Evolutionary conservation across 2,113 vertebrate genomes (phyloP).

Genomic region (Jaculus jaculus): DNA sequence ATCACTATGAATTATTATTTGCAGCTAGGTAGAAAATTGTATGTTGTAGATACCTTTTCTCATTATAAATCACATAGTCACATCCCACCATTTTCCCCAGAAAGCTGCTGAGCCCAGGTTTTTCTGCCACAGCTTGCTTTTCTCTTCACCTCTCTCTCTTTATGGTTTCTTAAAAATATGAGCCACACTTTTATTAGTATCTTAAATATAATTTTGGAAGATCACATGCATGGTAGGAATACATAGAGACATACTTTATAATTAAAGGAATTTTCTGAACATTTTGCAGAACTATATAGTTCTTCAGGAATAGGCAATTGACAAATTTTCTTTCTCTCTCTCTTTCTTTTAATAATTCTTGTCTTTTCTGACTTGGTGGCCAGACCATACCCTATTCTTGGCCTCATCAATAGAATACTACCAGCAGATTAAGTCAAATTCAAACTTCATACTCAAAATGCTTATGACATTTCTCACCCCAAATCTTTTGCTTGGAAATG

Average conservation of each 20-base stretch:
- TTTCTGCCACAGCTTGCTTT: slow-evolving; percentile 83
- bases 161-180: slow-evolving; percentile 85
- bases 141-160: slow-evolving; percentile 73
- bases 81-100: slow-evolving; percentile 92
- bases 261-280: neutral
- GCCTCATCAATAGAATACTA: slow-evolving; percentile 83
- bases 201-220: slow-evolving; percentile 79
- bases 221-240: neutral
- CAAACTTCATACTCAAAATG: slow-evolving; percentile 77
- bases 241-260: neutral
- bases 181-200: slow-evolving; percentile 84
- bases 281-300: slow-evolving; percentile 39
- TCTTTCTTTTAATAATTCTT: slow-evolving; percentile 76
- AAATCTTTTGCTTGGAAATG: slow-evolving; percentile 62
- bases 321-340: slow-evolving; percentile 73
- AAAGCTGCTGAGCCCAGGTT: slow-evolving; percentile 95
- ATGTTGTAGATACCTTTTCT: slow-evolving; percentile 96
- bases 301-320: slow-evolving; percentile 77
- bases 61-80: slow-evolving; percentile 98
- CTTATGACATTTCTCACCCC: slow-evolving; percentile 72
- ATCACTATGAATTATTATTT: slow-evolving; percentile 99
- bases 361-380: slow-evolving; percentile 71
- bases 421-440: slow-evolving; percentile 79
- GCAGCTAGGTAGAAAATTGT: slow-evolving; percentile 99
- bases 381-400: slow-evolving; percentile 81